Percentiles rank a stretch among this genome's conserved stretches.
These are phyloP conservation scores for Philaenus spumarius DNA, from an alignment of 1,140 invertebrate species.

Conservation along the genomic window DNA sequence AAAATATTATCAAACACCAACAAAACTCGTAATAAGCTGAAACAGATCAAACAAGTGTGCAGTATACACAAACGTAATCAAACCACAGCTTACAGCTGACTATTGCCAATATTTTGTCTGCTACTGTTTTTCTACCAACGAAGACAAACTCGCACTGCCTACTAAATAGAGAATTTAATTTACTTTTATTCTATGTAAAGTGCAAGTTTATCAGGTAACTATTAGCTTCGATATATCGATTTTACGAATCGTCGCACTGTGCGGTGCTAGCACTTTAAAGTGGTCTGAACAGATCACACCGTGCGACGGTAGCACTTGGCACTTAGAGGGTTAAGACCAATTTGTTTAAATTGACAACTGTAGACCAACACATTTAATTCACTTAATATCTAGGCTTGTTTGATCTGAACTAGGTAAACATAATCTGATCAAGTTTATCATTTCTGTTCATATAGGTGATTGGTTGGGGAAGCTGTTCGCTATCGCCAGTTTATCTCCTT, in stretches of 20 bases:
- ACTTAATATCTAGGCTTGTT: background rate
- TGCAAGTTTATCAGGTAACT: too few species aligned
- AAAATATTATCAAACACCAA: too few species aligned
- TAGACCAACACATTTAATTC: background rate
- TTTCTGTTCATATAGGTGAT: constrained; percentile 58
- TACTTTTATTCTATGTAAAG: too few species aligned
- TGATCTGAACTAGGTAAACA: background rate
- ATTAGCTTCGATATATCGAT: too few species aligned
- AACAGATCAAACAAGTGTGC: too few species aligned
- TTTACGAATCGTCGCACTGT: too few species aligned
- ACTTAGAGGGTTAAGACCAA: background rate
- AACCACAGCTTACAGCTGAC: too few species aligned
- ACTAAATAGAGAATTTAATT: too few species aligned
- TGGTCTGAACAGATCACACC: too few species aligned
- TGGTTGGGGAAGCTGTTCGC: constrained; percentile 71
- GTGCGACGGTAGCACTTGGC: background rate
- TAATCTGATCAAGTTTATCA: background rate
- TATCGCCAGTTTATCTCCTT: constrained; percentile 71
- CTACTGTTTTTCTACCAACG: background rate
- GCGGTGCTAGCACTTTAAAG: too few species aligned
- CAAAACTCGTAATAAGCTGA: constrained; percentile 1
- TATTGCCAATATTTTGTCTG: background rate
- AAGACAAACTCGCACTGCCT: too few species aligned
- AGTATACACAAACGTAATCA: background rate
- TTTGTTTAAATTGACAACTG: background rate